Conservation (phyloP, 2,888 invertebrate species). For the Drosophila percnosoma region DNA sequence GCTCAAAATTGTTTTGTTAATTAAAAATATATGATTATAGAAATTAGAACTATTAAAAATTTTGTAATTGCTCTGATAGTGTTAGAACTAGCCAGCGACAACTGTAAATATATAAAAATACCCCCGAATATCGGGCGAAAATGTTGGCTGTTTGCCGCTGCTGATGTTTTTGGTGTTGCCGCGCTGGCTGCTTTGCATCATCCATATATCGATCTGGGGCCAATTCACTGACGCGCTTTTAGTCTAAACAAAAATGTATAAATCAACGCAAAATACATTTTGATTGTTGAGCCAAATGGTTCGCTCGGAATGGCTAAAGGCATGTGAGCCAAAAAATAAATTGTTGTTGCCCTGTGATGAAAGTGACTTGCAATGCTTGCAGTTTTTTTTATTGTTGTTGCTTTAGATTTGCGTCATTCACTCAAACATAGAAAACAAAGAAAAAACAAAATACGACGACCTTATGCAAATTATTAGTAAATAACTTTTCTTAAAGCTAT, state of each 20-base stretch:
- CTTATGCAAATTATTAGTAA: slow-evolving; percentile 17
- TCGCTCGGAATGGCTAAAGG: slow-evolving; percentile 37
- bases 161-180: slow-evolving; percentile 15
- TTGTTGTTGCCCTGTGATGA: slow-evolving; percentile 33
- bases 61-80: not conserved
- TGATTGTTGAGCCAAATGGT: slow-evolving; percentile 69
- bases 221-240: slow-evolving; percentile 58
- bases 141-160: slow-evolving; percentile 8
- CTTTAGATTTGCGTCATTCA: slow-evolving; percentile 69
- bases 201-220: slow-evolving; percentile 55
- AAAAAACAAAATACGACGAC: slow-evolving; percentile 1
- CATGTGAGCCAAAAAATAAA: slow-evolving; percentile 45
- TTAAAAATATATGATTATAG: not conserved
- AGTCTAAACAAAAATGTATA: slow-evolving; percentile 57
- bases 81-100: not conserved
- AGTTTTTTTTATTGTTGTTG: slow-evolving; percentile 18
- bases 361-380: slow-evolving; percentile 58
- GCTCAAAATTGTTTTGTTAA: too few relatives aligned
- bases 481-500: slow-evolving; percentile 23
- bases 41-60: not conserved
- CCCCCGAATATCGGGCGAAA: not conserved
- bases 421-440: slow-evolving; percentile 3
- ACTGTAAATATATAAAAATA: slow-evolving; percentile 7
- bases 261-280: slow-evolving; percentile 57
- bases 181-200: slow-evolving; percentile 41